Evolutionary conservation across 2,888 invertebrate genomes (phyloP).

Genomic region (Ectropis crepuscularia): DNA sequence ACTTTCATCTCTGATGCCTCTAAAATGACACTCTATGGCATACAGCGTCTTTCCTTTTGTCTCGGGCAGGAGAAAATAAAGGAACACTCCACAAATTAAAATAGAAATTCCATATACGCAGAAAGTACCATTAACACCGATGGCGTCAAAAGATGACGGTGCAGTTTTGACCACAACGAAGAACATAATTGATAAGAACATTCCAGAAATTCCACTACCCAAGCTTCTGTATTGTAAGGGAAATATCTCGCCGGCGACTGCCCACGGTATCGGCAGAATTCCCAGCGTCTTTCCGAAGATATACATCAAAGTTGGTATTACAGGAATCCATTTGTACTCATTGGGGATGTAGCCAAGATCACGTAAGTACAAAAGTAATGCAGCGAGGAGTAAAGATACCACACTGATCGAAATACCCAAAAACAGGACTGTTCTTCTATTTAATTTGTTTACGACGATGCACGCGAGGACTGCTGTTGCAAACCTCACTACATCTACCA

Average conservation of each 20-base stretch:
- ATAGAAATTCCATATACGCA: conserved; percentile 84
- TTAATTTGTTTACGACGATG: conserved; percentile 83
- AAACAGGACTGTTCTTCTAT: conserved; percentile 86
- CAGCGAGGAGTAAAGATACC: conserved; percentile 80
- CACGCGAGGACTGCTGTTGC: conserved; percentile 86
- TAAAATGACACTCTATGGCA: conserved; percentile 87
- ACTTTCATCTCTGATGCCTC: conserved; percentile 53
- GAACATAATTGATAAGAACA: conserved; percentile 86
- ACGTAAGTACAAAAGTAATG: conserved; percentile 70
- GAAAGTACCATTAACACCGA: conserved; percentile 86
- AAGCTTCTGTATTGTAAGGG: conserved; percentile 86
- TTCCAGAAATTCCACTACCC: conserved; percentile 87
- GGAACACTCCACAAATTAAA: conserved; percentile 82
- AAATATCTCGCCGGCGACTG: conserved; percentile 89
- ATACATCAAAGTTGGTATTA: conserved; percentile 81
- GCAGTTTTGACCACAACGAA: conserved; percentile 88
- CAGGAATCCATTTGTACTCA: conserved; percentile 72
- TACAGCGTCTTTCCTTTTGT: conserved; percentile 88
- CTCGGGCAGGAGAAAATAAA: conserved; percentile 87
- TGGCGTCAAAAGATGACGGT: conserved; percentile 79
- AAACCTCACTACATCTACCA: conserved; percentile 87
- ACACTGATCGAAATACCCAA: conserved; percentile 85
- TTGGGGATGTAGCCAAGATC: conserved; percentile 65
- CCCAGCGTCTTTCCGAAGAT: conserved; percentile 86
- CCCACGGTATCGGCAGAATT: conserved; percentile 88